A percentile compares a stretch with the other conserved stretches of the same genome.
phyloP scores from a whole-genome alignment of 2,888 invertebrate genomes.

The Acleris laterana region DNA sequence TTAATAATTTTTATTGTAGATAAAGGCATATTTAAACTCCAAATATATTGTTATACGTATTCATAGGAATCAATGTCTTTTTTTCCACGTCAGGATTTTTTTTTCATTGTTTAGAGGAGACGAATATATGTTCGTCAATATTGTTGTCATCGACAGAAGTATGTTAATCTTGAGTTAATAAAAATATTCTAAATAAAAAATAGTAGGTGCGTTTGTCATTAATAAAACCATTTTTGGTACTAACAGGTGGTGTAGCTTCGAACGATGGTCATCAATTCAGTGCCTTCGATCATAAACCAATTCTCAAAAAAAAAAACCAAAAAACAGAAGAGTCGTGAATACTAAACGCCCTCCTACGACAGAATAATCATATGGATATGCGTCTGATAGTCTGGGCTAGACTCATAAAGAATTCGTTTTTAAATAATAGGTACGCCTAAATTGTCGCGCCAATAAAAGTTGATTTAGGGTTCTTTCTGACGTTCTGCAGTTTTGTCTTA shows the following conservation, averaged over 20 bases:
- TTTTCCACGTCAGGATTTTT: too few relatives aligned
- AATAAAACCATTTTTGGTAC: not conserved
- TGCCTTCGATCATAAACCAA: not conserved
- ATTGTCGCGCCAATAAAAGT: slow-evolving; percentile 19
- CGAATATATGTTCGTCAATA: too few relatives aligned
- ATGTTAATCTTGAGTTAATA: too few relatives aligned
- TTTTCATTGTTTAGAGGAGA: too few relatives aligned
- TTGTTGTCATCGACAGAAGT: too few relatives aligned
- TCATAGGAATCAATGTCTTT: too few relatives aligned
- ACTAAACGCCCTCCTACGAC: slow-evolving; percentile 15
- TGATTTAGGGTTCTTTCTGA: slow-evolving; percentile 16
- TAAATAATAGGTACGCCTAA: slow-evolving; percentile 13
- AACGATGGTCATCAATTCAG: slow-evolving; percentile 1
- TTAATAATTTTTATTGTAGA: too few relatives aligned
- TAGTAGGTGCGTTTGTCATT: not conserved
- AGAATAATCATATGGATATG: slow-evolving; percentile 20
- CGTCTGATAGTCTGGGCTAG: slow-evolving; percentile 5
- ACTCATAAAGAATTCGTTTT: slow-evolving; percentile 20
- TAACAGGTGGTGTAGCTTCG: not conserved
- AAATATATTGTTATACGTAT: too few relatives aligned
- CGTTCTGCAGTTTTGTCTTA: not conserved
- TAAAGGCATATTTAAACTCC: too few relatives aligned
- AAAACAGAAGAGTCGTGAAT: slow-evolving; percentile 6
- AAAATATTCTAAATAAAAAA: too few relatives aligned
- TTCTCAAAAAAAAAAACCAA: slow-evolving; percentile 3